These are phyloP conservation scores for Stichodactyla helianthus DNA, from an alignment of 64 coral and sea anemone species.

Conservation along the genomic window DNA sequence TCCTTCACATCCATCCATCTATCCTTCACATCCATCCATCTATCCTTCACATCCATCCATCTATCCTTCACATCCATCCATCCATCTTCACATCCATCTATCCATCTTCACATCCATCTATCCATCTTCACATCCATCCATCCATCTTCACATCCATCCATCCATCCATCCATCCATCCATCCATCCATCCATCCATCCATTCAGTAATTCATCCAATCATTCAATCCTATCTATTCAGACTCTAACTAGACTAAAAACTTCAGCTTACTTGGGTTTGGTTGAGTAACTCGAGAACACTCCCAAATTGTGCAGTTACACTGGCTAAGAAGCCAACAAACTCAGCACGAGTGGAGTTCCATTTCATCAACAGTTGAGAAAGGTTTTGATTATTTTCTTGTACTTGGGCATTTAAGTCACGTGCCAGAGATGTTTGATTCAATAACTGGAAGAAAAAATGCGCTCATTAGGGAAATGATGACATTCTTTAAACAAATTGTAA, in stretches of 20 bases:
- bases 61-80: no score
- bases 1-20: no score
- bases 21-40: no score
- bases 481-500: no score
- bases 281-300: neutral
- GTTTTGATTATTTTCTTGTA: neutral
- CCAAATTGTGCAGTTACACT: slow-evolving; percentile 18
- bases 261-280: slow-evolving; percentile 22
- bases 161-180: no score
- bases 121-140: no score
- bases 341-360: slow-evolving; percentile 28
- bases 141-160: no score
- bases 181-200: no score
- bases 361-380: slow-evolving; percentile 2
- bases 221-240: neutral
- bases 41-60: no score
- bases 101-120: no score
- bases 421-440: slow-evolving; percentile 24
- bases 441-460: slow-evolving; percentile 18
- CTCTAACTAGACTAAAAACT: neutral
- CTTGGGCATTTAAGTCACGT: neutral
- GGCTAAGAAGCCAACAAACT: slow-evolving; percentile 19
- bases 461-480: neutral
- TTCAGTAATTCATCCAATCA: no score
- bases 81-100: no score